These are phyloP conservation scores for Meghimatium bilineatum DNA, from an alignment of 2,888 invertebrate genomes.

Conservation along the genomic window DNA sequence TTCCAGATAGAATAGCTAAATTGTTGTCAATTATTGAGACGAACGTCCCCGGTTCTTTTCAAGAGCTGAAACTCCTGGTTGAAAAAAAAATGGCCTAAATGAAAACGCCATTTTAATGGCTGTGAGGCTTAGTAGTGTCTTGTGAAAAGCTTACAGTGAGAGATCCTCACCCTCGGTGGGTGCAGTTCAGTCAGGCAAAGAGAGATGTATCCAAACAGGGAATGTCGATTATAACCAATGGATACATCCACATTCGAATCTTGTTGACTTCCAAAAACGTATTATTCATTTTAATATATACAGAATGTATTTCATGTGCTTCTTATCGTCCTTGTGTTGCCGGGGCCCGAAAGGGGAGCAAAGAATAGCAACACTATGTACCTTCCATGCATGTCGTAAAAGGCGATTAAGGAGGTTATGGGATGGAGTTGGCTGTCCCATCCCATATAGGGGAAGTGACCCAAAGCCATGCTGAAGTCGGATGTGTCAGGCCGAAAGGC, in stretches of 20 bases:
- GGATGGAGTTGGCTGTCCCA: too few species aligned
- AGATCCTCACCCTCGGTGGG: background rate
- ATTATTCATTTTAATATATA: background rate
- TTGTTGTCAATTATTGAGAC: conserved; percentile 2
- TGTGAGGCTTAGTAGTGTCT: background rate
- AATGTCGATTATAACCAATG: background rate
- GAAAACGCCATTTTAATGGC: conserved; percentile 1
- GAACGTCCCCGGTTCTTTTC: background rate
- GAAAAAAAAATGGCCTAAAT: background rate
- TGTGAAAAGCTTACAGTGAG: background rate
- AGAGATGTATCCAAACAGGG: background rate
- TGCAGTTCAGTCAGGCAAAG: background rate
- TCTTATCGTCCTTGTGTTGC: background rate
- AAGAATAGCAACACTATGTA: too few species aligned
- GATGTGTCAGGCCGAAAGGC: too few species aligned
- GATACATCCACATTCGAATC: background rate
- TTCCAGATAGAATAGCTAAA: background rate
- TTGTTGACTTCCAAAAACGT: background rate
- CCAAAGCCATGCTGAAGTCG: too few species aligned
- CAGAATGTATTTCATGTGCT: background rate
- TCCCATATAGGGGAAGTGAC: too few species aligned
- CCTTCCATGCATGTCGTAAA: too few species aligned
- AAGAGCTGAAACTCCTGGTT: background rate
- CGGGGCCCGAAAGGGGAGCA: too few species aligned
- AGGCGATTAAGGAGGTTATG: too few species aligned